Conservation (phyloP, 2,888 invertebrate genomes). For the Eupeodes luniger region DNA sequence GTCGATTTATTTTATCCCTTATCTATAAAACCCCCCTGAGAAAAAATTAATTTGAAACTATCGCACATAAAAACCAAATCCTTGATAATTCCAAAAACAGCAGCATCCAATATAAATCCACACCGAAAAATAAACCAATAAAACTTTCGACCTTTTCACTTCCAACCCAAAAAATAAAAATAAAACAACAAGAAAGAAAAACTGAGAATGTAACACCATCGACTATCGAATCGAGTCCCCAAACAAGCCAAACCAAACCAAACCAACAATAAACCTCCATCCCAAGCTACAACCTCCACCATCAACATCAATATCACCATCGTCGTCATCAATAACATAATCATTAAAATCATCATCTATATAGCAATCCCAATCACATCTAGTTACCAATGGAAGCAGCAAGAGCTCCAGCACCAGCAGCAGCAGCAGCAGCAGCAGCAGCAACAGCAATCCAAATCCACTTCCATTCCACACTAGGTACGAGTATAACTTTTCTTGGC, state of each 20-base stretch:
- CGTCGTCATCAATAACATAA: constrained; percentile 61
- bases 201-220: constrained; percentile 33
- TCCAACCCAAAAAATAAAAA: constrained; percentile 37
- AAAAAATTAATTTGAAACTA: constrained; percentile 33
- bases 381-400: constrained; percentile 44
- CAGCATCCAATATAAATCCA: constrained; percentile 7
- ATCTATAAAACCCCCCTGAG: constrained; percentile 30
- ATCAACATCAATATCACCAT: constrained; percentile 16
- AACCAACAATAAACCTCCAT: constrained; percentile 51
- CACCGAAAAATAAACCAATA: constrained; percentile 38
- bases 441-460: constrained; percentile 15
- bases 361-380: constrained; percentile 30
- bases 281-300: constrained; percentile 1
- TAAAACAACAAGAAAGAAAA: background rate
- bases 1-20: no score
- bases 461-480: constrained; percentile 2
- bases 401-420: constrained; percentile 37
- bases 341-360: constrained; percentile 47
- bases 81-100: constrained; percentile 6
- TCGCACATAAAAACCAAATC: constrained; percentile 7
- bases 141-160: constrained; percentile 59
- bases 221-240: constrained; percentile 10
- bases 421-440: constrained; percentile 41
- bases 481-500: constrained; percentile 20
- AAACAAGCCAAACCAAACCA: constrained; percentile 41